Evolutionary conservation across 2,113 vertebrate genomes (phyloP).

Genomic region (Neoarius graeffei): DNA sequence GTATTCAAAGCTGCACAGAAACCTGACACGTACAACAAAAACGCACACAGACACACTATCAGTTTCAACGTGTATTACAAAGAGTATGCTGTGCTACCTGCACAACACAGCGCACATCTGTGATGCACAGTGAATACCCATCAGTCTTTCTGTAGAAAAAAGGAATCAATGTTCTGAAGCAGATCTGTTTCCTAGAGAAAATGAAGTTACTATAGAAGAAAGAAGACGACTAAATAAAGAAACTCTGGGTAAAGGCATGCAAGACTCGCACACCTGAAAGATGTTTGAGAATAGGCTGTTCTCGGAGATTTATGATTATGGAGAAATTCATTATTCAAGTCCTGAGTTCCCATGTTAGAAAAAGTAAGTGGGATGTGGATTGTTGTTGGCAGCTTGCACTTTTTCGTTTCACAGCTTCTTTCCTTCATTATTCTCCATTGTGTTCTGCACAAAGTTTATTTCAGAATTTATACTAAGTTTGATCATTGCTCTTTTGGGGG

Average conservation of each 20-base stretch:
- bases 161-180: background rate
- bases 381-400: conserved; percentile 25
- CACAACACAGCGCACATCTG: background rate
- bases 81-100: background rate
- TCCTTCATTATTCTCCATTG: conserved; percentile 16
- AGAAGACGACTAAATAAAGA: conserved; percentile 2
- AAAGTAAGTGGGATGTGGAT: conserved; percentile 29
- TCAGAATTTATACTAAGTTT: background rate
- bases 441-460: background rate
- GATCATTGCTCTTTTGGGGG: background rate
- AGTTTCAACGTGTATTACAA: background rate
- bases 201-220: background rate
- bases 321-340: conserved; percentile 47
- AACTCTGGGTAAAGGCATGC: background rate
- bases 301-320: conserved; percentile 20
- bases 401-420: conserved; percentile 1
- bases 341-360: conserved; percentile 32
- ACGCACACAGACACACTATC: background rate
- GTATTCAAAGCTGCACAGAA: background rate
- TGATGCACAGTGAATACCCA: background rate
- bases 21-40: background rate
- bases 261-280: background rate
- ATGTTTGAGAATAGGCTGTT: conserved; percentile 16
- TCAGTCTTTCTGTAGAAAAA: background rate
- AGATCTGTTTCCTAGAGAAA: conserved; percentile 1